Evolutionary conservation across 2,888 invertebrate genomes (phyloP), one percentile per base, ranked within the genome.

Genomic region (Drosophila merina): DNA sequence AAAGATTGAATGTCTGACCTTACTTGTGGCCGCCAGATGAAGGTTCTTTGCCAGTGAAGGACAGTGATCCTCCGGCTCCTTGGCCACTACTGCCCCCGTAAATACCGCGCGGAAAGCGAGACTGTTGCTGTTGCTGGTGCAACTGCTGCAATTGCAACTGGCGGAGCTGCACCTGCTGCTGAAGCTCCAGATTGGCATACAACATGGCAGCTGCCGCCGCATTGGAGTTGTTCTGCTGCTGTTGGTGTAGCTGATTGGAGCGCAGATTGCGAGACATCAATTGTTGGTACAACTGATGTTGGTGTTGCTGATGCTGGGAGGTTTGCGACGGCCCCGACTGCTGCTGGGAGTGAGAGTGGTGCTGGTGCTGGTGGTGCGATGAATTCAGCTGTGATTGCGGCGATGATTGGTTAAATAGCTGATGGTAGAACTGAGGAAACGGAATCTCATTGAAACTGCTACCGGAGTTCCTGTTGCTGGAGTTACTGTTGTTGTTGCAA

Each of bases 21-120:
- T 63, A 63, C 7, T 60, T 60, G 26, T 60, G 62, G 28, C 10
- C 14, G 14, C 28, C 33, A 4, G 20, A 7, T 12, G 49, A 20
- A 0, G 44, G 51, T 28, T 64, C 64, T 12, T 63, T 51, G 38
- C 26, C 44, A 20, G 30, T 10, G 31, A 25, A 40, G 1, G 51
- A 7, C 8, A 14, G 14, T 8, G 25, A 2, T 30, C 38, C 10
- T 5, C 14, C 4, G 1, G 44, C 30, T 8, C 8, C 49, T 20
- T 67, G 67, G 3, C 49, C 49, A 6, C 48, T 50, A 6, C 40
- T 71, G 20, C 49, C 47, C 4, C 85, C 85, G 30, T 64, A 85
- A 10, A 80, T 72, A 68, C 40, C 74, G 5, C 84, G 69, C 1
- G 67, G 59, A n/a, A 51, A 10, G n/a, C 73, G 70, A 0, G 54